Conservation (phyloP, 2,888 invertebrate species). For the Portevinia maculata region DNA sequence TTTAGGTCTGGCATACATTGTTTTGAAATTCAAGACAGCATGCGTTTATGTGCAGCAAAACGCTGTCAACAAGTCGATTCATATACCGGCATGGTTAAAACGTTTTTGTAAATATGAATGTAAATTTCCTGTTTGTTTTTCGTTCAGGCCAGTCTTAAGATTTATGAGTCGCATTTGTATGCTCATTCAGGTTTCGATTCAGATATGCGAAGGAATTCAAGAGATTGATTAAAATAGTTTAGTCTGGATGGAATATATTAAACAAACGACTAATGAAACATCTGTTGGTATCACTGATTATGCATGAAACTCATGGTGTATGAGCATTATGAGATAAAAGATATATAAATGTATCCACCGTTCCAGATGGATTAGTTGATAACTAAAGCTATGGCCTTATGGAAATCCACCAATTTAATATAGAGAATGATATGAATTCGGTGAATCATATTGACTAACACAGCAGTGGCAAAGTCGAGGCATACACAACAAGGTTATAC, state of each 20-base stretch:
- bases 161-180: background rate
- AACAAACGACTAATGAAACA: constrained; percentile 1
- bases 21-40: constrained; percentile 33
- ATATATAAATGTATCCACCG: too few relatives aligned
- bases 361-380: too few relatives aligned
- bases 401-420: too few relatives aligned
- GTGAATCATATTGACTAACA: too few relatives aligned
- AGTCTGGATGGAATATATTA: constrained; percentile 11
- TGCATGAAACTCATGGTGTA: background rate
- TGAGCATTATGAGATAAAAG: too few relatives aligned
- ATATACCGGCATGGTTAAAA: constrained; percentile 1
- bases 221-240: constrained; percentile 2
- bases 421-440: too few relatives aligned
- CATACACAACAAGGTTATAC: too few relatives aligned
- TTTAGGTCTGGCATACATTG: constrained; percentile 18
- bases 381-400: too few relatives aligned
- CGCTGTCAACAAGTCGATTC: constrained; percentile 1
- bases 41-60: constrained; percentile 32
- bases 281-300: background rate
- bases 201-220: background rate
- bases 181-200: constrained; percentile 28
- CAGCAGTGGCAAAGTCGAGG: too few relatives aligned
- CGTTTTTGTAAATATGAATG: background rate
- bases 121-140: background rate
- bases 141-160: constrained; percentile 1